Conservation (phyloP, 2,113 vertebrate genomes). For the Triplophysa siluroides region DNA sequence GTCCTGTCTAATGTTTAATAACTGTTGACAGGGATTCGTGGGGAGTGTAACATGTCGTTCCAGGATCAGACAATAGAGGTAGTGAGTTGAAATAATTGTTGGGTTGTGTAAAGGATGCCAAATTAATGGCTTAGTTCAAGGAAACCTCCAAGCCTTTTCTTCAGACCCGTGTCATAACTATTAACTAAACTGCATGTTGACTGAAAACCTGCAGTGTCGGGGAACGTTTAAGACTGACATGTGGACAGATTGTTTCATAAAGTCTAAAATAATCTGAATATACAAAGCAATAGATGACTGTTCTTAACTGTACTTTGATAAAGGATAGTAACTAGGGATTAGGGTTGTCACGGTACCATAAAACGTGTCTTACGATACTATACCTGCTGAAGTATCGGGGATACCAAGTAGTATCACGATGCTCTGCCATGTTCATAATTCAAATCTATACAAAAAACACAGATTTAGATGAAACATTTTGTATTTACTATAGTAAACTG, state of each 20-base stretch:
- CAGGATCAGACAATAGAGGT: conserved; percentile 46
- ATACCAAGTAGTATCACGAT: too few relatives aligned
- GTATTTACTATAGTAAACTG: too few relatives aligned
- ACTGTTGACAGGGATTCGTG: conserved; percentile 41
- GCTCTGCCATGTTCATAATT: too few relatives aligned
- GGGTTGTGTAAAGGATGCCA: conserved; percentile 29
- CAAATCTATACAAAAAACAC: too few relatives aligned
- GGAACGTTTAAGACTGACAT: neutral
- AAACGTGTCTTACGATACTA: too few relatives aligned
- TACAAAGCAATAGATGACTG: too few relatives aligned
- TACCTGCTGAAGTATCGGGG: too few relatives aligned
- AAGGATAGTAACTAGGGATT: too few relatives aligned
- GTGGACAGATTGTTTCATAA: neutral
- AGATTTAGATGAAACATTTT: too few relatives aligned
- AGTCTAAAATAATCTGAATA: too few relatives aligned
- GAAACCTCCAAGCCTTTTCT: conserved; percentile 25
- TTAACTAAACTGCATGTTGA: neutral
- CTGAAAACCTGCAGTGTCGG: neutral
- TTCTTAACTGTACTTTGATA: too few relatives aligned
- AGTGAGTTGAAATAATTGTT: conserved; percentile 44
- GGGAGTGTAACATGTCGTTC: conserved; percentile 37
- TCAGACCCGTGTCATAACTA: conserved; percentile 12
- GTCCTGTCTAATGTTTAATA: conserved; percentile 46
- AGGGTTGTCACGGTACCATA: too few relatives aligned
- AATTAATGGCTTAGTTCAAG: conserved; percentile 31